phyloP scores from a whole-genome alignment of 64 coral and sea anemone species.

The Hydrozoanthus tunicans region DNA sequence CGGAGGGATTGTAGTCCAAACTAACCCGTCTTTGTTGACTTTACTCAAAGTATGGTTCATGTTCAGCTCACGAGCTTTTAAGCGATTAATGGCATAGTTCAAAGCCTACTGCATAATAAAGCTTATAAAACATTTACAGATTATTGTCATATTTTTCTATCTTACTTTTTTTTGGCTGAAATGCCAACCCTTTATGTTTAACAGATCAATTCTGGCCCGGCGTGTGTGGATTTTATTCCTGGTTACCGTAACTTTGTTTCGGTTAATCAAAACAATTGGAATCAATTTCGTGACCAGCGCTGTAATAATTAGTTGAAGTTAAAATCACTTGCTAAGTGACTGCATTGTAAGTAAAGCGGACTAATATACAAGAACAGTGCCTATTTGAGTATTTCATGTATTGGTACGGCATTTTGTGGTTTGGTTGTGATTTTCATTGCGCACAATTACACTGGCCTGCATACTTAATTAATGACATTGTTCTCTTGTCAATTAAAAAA shows the following conservation, averaged over 20 bases:
- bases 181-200: neutral
- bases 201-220: neutral
- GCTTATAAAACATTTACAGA: neutral
- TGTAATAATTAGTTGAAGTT: neutral
- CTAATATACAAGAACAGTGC: neutral
- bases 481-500: conserved; percentile 8
- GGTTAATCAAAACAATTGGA: neutral
- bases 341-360: neutral
- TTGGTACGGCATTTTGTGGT: neutral
- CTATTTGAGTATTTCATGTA: neutral
- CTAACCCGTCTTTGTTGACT: neutral
- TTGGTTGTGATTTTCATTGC: too few relatives aligned
- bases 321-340: neutral
- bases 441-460: neutral
- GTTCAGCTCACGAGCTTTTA: neutral
- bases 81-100: neutral
- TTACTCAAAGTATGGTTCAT: neutral
- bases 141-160: neutral
- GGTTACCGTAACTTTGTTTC: neutral
- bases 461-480: neutral
- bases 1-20: neutral
- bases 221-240: neutral
- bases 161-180: neutral
- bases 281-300: conserved; percentile 5
- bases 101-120: neutral